Evolutionary conservation across 1,140 invertebrate genomes (phyloP).

Genomic region (Drosophila hydei): DNA sequence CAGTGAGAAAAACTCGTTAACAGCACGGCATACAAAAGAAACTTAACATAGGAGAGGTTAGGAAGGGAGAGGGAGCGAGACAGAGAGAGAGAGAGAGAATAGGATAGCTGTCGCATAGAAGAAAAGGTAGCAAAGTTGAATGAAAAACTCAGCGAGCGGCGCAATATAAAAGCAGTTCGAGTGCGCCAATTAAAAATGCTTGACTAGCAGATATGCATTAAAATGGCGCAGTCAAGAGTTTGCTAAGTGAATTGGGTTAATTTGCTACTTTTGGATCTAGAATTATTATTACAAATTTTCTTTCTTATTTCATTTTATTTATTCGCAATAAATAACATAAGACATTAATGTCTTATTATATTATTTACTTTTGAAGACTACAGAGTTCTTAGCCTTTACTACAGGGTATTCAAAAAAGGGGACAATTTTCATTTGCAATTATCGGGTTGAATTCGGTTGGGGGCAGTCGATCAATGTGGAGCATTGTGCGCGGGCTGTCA

Average conservation of each 20-base stretch:
- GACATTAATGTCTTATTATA: no score
- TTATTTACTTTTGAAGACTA: no score
- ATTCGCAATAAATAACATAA: no score
- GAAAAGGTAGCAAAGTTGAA: conserved; percentile 62
- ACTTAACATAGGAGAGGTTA: neutral
- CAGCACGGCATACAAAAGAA: conserved; percentile 43
- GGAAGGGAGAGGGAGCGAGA: neutral
- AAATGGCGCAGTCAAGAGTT: no score
- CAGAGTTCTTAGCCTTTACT: no score
- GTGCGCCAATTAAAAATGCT: neutral
- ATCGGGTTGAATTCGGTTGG: neutral
- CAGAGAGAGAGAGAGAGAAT: neutral
- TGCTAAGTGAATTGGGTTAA: no score
- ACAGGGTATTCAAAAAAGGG: conserved; percentile 3
- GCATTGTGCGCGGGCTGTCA: conserved; percentile 53
- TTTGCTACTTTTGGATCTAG: no score
- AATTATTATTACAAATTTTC: no score
- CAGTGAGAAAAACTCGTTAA: conserved; percentile 63
- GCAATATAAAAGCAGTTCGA: neutral
- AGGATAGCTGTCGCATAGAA: conserved; percentile 29
- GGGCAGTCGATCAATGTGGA: conserved; percentile 26
- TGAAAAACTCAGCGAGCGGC: conserved; percentile 12
- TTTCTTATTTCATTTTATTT: no score
- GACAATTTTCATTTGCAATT: conserved; percentile 61
- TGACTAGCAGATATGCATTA: neutral